Conservation (phyloP, 2,113 vertebrate genomes). For the Phalacrocorax pelagicus region DNA sequence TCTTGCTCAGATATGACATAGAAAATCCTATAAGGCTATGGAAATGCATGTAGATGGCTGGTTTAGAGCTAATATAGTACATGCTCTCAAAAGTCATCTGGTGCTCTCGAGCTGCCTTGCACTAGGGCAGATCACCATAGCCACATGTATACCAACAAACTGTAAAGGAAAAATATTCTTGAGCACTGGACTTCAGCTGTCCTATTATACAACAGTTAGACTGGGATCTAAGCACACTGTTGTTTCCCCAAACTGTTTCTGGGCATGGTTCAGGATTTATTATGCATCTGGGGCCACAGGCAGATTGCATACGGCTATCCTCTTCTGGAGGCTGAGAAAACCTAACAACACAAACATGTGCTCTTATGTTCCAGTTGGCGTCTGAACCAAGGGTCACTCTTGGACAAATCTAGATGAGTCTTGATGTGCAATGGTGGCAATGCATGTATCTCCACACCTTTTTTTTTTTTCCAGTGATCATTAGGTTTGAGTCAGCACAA, state of each 20-base stretch:
- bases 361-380: background rate
- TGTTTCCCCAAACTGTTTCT: background rate
- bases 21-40: background rate
- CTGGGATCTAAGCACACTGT: background rate
- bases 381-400: background rate
- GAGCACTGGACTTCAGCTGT: background rate
- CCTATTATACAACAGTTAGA: background rate
- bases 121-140: background rate
- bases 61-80: background rate
- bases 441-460: background rate
- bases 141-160: background rate
- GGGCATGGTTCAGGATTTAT: background rate
- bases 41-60: background rate
- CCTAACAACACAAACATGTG: background rate
- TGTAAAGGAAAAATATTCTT: background rate
- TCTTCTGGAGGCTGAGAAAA: background rate
- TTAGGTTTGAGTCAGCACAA: background rate
- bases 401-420: background rate
- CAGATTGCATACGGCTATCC: accelerated
- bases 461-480: background rate
- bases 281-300: background rate
- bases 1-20: background rate
- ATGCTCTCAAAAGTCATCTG: background rate
- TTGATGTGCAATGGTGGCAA: background rate
- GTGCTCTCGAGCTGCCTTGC: background rate